Conservation (phyloP, 2,888 invertebrate genomes). For the Tillus elongatus region DNA sequence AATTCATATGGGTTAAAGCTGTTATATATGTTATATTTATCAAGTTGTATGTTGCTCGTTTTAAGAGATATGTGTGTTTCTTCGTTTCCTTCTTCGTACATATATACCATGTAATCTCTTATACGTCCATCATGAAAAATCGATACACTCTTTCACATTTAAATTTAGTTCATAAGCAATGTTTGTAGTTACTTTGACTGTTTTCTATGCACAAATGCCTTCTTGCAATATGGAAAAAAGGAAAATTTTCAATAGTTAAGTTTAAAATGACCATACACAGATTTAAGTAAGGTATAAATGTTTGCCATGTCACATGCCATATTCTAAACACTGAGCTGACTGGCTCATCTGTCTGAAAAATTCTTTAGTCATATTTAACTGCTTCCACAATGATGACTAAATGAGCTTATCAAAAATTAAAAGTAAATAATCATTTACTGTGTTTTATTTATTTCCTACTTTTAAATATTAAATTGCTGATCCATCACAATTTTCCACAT, state of each 20-base stretch:
- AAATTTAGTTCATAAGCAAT: no score
- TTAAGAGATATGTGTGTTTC: slow-evolving; percentile 29
- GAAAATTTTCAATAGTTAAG: no score
- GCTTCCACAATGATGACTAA: slow-evolving; percentile 41
- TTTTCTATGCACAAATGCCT: no score
- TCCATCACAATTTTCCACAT: no score
- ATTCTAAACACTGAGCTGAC: slow-evolving; percentile 31
- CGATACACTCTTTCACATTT: no score
- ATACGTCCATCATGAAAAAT: no score
- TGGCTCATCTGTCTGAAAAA: slow-evolving; percentile 31
- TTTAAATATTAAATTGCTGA: neutral
- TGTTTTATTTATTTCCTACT: slow-evolving; percentile 19
- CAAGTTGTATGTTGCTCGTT: slow-evolving; percentile 38
- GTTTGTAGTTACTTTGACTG: no score
- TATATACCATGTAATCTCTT: no score
- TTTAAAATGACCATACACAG: slow-evolving; percentile 22
- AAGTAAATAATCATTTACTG: slow-evolving; percentile 27
- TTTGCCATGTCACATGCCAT: slow-evolving; percentile 31
- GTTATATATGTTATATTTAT: slow-evolving; percentile 36
- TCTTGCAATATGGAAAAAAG: no score
- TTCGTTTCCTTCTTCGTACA: neutral
- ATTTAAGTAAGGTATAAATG: neutral
- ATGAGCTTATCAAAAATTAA: slow-evolving; percentile 41
- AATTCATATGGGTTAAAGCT: no score
- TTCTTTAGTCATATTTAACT: slow-evolving; percentile 38